Base-by-base conservation (phyloP, 2,113 vertebrate species). In the Hirundichthys speculiger region DNA sequence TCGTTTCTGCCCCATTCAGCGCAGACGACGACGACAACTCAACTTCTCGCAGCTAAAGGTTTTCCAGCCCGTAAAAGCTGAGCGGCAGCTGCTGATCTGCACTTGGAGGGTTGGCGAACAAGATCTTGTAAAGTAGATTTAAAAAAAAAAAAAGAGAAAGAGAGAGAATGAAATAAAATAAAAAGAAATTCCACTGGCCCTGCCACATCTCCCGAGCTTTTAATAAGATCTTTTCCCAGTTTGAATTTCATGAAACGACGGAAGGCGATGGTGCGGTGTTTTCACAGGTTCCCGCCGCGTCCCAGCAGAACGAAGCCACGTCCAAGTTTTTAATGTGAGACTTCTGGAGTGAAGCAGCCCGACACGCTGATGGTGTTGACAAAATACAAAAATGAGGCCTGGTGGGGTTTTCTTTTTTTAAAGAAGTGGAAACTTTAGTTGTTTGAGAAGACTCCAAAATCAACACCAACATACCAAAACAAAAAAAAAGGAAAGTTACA, bases 231-330 rank as follows among this genome's bases (percentile, higher is more conserved):
- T 53, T 77, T 75, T 55, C 65, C 57, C 57, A 43, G 58, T 62
- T 71, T 73, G 27, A 59, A 67, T 79, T 88, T 78, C 49, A 73
- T 82, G 45, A 79, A 84, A 72, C 64, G 76, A 71, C 55, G 66
- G 64, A 55, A 76, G 64, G 54, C 67, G 69, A 75, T 79, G 70
- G 20, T 3, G 13, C 20, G 45, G 54, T 69, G 47, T 67, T 80
- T 76, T 69, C 57, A 78, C 41, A 57, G 55, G 64, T 70, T 68
- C 22, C 49, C 56, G 49, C 68, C 38, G 45, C 40, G 53, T 83
- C 83, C 39, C 68, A 39, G 41, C 51, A 60, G 76, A 70, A 54
- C 66, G 24, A 25, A 55, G 19, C 30, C 6, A 10, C 6, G 30
- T 34, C 10, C 9, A 21, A 18, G 57, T 58, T 55, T 18, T 34